Base-by-base conservation (phyloP, 1,140 invertebrate genomes). In the Globodera rostochiensis region DNA sequence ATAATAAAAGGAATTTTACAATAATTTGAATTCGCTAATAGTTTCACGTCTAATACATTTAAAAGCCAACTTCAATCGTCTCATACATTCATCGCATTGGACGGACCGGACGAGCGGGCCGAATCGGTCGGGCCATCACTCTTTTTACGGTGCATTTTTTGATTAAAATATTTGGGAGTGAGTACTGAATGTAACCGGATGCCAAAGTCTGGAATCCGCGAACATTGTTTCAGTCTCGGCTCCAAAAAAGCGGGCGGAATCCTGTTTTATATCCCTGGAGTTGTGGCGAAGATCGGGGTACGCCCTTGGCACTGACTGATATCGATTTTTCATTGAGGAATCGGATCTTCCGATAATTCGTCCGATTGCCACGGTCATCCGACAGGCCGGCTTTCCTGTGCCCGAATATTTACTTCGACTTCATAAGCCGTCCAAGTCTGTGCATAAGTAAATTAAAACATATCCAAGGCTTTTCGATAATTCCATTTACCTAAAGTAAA, bases 31-130 rank as follows among this genome's bases (percentile, higher is more conserved):
- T 2, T 36, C 36, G 36, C 36, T 36, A 36, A 36, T 36, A 36
- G 36, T 36, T 36, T 36, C 36, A 36, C 36, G 36, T 36, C 36
- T 3, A 36, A 36, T 36, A 36, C 36, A 36, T 36, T 36, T 36
- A 36, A 36, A 36, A 78, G 77, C 97, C 97, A 49, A 93, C 94
- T 15, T 94, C 94, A 60, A 93, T 94, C 67, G 94, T 98, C 80
- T 94, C 95, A 21, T 99, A 99, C 87, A 94, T 99, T 85, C 97
- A 99, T 91, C 93, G 95, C 85, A 94, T 95, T 85, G 94, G 93
- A 92, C 91, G 97, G 80, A 97, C 96, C 1, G 97, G 97, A 4
- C 91, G 97, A 86, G 97, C 96, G n/a, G 88, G 88, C 11, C 77
- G 96, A 95, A 15, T 92, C 94, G 84, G 92, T 90, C 82, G 96